Evolutionary conservation across 2,888 invertebrate genomes (phyloP).

Genomic region (Caenorhabditis angaria): DNA sequence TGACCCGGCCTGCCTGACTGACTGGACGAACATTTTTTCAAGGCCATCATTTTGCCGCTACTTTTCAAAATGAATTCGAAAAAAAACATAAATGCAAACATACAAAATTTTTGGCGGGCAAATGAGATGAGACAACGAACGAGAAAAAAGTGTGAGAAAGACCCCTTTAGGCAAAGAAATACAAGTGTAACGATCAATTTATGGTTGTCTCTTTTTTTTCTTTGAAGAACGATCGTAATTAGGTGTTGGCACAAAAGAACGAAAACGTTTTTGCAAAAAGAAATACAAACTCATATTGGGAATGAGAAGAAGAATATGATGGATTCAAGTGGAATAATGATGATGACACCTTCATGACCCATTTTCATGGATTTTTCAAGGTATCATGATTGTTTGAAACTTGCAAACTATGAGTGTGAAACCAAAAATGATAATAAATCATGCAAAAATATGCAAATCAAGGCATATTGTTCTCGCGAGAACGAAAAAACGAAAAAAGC

Average conservation of each 20-base stretch:
- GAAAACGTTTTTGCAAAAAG: not conserved
- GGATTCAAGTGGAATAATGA: not conserved
- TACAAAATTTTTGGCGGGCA: constrained; percentile 1
- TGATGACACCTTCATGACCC: no score
- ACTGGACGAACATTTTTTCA: constrained; percentile 4
- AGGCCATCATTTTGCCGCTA: constrained; percentile 4
- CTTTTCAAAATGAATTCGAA: not conserved
- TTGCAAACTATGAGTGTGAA: not conserved
- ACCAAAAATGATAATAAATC: not conserved
- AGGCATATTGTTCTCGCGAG: not conserved
- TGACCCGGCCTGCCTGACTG: not conserved
- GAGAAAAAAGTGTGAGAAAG: not conserved
- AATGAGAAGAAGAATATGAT: not conserved
- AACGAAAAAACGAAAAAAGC: not conserved
- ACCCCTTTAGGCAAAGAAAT: not conserved
- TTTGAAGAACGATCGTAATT: not conserved
- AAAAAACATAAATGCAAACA: not conserved
- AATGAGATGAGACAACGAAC: not conserved
- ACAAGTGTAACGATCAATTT: not conserved
- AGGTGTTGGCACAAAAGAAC: not conserved
- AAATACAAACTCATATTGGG: not conserved
- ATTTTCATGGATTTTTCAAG: no score
- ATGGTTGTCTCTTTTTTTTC: not conserved
- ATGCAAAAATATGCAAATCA: not conserved
- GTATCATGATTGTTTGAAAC: no score